phyloP scores from a whole-genome alignment of 2,113 vertebrate species.

The Amphiprion percula region DNA sequence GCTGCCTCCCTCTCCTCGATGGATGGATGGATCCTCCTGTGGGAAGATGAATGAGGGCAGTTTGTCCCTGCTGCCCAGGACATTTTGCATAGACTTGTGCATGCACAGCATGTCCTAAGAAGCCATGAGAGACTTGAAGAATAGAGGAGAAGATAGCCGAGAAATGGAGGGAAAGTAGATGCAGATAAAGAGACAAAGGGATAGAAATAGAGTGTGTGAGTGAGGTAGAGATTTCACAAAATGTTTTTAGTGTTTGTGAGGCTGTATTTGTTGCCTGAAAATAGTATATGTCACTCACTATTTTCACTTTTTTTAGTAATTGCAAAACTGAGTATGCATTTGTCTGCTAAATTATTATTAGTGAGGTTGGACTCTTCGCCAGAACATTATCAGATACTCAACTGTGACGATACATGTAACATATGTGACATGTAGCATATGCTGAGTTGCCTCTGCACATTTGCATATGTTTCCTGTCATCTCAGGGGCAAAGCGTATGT shows the following conservation, averaged over 20 bases:
- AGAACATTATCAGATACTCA: no score
- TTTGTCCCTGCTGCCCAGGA: constrained; percentile 64
- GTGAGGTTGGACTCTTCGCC: no score
- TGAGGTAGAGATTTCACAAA: constrained; percentile 29
- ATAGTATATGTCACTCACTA: no score
- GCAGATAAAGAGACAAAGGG: not conserved
- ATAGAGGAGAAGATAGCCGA: constrained; percentile 20
- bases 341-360: no score
- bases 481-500: constrained; percentile 10
- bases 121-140: constrained; percentile 22
- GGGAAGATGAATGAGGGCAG: constrained; percentile 75
- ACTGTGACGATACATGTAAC: no score
- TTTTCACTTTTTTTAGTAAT: no score
- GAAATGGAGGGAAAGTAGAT: constrained; percentile 27
- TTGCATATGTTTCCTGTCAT: constrained; percentile 28
- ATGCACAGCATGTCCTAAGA: constrained; percentile 31
- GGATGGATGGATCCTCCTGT: constrained; percentile 63
- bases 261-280: no score
- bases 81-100: constrained; percentile 50
- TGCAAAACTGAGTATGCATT: no score
- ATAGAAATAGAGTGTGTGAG: not conserved
- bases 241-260: constrained; percentile 15
- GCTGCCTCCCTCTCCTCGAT: constrained; percentile 44
- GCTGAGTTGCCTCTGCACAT: constrained; percentile 11
- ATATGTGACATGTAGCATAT: not conserved